phyloP scores from a whole-genome alignment of 1,140 invertebrate genomes.

The Campoletis sonorensis region DNA sequence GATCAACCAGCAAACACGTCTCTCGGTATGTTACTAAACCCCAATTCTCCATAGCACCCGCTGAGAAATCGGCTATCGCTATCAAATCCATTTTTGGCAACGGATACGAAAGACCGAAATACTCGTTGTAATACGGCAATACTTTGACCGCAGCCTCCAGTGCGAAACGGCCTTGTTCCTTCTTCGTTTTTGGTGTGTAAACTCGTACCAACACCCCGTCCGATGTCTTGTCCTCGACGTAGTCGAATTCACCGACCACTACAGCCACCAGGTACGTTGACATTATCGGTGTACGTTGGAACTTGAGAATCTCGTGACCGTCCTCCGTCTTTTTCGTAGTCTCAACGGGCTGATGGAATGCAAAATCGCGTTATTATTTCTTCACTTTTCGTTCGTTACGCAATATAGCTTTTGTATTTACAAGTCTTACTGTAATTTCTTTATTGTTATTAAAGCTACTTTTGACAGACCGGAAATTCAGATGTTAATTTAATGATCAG shows the following conservation, averaged over 20 bases:
- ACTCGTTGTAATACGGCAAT: conserved; percentile 94
- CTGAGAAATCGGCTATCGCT: conserved; percentile 94
- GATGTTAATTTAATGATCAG: too few relatives aligned
- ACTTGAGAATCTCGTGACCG: conserved; percentile 82
- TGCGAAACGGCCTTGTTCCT: conserved; percentile 94
- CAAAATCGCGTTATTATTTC: not conserved
- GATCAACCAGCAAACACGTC: conserved; percentile 89
- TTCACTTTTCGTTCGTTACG: not conserved
- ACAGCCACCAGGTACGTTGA: conserved; percentile 96
- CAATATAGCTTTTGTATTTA: too few relatives aligned
- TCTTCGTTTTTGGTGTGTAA: conserved; percentile 94
- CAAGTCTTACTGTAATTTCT: too few relatives aligned
- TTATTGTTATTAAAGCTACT: too few relatives aligned
- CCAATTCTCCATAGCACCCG: conserved; percentile 98
- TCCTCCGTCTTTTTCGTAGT: conserved; percentile 76
- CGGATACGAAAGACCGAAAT: conserved; percentile 96
- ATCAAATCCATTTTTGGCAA: conserved; percentile 97
- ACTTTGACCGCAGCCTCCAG: conserved; percentile 91
- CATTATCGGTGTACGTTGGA: conserved; percentile 95
- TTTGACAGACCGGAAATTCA: too few relatives aligned
- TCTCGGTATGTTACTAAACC: conserved; percentile 90
- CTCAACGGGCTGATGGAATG: conserved; percentile 79
- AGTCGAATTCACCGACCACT: conserved; percentile 96
- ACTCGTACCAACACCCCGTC: conserved; percentile 93
- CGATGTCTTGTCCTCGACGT: conserved; percentile 87